Percentiles rank a stretch among this genome's conserved stretches.
These are phyloP conservation scores for Drosophila quinaria DNA, from an alignment of 2,888 invertebrate species.

Conservation along the genomic window DNA sequence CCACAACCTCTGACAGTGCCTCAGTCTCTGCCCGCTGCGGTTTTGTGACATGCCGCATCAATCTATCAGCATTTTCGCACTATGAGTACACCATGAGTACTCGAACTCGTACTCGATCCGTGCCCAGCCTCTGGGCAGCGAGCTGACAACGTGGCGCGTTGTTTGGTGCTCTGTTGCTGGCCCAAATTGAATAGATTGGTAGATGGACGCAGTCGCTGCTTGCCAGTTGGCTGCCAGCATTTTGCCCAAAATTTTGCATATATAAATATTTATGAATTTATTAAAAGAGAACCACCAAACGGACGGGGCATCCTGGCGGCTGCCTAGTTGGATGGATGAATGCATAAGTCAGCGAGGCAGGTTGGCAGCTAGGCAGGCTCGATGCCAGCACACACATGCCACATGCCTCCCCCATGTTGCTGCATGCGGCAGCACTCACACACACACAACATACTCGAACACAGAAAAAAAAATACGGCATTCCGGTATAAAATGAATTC, in stretches of 20 bases:
- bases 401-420: constrained; percentile 46
- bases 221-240: constrained; percentile 66
- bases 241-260: constrained; percentile 83
- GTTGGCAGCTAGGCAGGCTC: constrained; percentile 26
- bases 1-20: constrained; percentile 39
- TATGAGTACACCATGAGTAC: constrained; percentile 28
- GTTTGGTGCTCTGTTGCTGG: constrained; percentile 32
- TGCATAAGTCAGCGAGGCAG: constrained; percentile 77
- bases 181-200: constrained; percentile 75
- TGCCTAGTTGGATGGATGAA: constrained; percentile 72
- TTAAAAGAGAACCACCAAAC: constrained; percentile 82
- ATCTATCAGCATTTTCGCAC: constrained; percentile 76
- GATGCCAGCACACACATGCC: constrained; percentile 31
- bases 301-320: constrained; percentile 46
- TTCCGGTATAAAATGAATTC: too few species aligned
- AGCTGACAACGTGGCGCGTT: constrained; percentile 13
- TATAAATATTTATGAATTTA: constrained; percentile 87
- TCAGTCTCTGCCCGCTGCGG: constrained; percentile 56
- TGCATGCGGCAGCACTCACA: constrained; percentile 29
- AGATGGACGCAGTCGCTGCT: constrained; percentile 38
- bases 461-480: too few species aligned
- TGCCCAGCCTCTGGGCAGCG: constrained; percentile 14
- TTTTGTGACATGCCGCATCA: constrained; percentile 79
- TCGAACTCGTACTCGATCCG: constrained; percentile 28
- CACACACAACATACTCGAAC: constrained; percentile 9